These are phyloP conservation scores for Gallinago solitaria DNA, from an alignment of 2,797 vertebrate species.

Conservation along the genomic window DNA sequence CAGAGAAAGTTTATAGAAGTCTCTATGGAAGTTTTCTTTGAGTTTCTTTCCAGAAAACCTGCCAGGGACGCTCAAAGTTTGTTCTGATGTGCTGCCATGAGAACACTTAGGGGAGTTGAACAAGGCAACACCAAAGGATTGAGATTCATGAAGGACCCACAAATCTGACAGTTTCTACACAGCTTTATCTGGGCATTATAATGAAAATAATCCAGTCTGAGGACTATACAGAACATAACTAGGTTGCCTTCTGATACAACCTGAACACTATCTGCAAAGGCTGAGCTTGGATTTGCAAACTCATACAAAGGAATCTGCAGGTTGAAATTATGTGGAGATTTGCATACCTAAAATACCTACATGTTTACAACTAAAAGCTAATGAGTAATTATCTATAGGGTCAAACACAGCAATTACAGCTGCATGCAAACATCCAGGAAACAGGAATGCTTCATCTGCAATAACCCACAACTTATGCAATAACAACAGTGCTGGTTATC, in stretches of 20 bases:
- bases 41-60: neutral
- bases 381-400: neutral
- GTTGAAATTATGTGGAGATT: neutral
- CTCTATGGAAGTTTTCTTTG: neutral
- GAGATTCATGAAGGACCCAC: neutral
- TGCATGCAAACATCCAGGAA: constrained; percentile 56
- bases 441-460: constrained; percentile 5
- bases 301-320: neutral
- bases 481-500: constrained; percentile 1
- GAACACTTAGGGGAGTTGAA: neutral
- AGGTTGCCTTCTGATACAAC: neutral
- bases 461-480: neutral
- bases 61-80: neutral
- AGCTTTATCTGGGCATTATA: neutral
- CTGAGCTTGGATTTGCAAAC: constrained; percentile 4
- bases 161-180: neutral
- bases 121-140: neutral
- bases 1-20: neutral
- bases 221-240: neutral
- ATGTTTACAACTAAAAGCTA: constrained; percentile 1
- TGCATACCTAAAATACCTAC: constrained; percentile 38
- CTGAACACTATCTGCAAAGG: neutral
- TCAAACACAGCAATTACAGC: constrained; percentile 40
- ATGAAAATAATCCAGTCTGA: neutral
- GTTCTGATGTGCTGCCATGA: neutral